Percentiles rank a stretch among this genome's conserved stretches.
Conservation (phyloP, 92 coral and sea anemone genomes). For the Porites rus region DNA sequence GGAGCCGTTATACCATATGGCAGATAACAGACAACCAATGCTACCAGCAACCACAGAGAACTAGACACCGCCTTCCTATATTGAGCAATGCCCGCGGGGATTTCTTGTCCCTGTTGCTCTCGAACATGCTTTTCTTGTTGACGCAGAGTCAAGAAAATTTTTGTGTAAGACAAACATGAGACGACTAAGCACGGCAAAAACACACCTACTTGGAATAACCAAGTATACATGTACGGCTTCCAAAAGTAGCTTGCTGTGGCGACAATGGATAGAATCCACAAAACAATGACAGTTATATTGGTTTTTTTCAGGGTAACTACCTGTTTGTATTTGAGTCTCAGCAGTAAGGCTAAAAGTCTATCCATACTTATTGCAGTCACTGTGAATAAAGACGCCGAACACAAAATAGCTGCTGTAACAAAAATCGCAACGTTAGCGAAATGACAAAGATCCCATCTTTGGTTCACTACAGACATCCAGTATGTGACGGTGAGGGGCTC, state of each 20-base stretch:
- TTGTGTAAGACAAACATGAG: not conserved
- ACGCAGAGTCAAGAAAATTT: not conserved
- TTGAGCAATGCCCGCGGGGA: not conserved
- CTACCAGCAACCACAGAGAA: not conserved
- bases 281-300: not conserved
- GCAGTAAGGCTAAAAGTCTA: slow-evolving; percentile 17
- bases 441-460: not conserved
- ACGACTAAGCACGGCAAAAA: not conserved
- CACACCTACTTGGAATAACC: no score
- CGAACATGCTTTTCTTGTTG: not conserved
- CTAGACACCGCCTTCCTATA: slow-evolving; percentile 5
- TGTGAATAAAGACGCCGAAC: slow-evolving; percentile 3
- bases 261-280: not conserved
- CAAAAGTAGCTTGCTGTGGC: not conserved
- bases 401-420: not conserved
- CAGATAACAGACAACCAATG: not conserved
- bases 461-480: not conserved
- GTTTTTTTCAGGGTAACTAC: slow-evolving; percentile 23
- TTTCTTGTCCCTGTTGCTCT: not conserved
- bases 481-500: not conserved
- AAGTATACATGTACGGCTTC: not conserved
- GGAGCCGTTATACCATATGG: slow-evolving; percentile 3
- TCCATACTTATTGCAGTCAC: slow-evolving; percentile 35
- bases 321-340: slow-evolving; percentile 5
- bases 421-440: not conserved